Conservation (phyloP, 2,113 vertebrate genomes). For the Ploceus nigricollis region DNA sequence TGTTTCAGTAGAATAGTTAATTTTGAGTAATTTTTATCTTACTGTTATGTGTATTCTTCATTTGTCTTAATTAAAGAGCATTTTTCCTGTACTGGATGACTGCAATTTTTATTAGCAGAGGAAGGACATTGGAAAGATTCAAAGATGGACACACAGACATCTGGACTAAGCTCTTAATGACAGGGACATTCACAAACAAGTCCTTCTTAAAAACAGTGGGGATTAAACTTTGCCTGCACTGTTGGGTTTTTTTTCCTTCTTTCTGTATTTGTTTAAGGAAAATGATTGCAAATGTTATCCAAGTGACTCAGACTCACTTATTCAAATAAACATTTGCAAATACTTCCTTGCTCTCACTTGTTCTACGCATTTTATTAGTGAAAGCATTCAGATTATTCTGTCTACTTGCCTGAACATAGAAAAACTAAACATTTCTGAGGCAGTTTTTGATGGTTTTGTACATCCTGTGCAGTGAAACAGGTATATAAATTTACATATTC, state of each 20-base stretch:
- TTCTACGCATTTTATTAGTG: not conserved
- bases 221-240: not conserved
- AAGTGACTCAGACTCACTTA: not conserved
- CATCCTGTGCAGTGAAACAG: not conserved
- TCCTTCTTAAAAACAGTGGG: not conserved
- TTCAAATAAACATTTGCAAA: slow-evolving; percentile 1
- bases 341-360: not conserved
- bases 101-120: not conserved
- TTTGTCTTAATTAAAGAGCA: not conserved
- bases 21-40: not conserved
- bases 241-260: not conserved
- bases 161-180: not conserved
- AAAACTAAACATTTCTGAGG: not conserved
- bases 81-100: not conserved
- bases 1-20: not conserved
- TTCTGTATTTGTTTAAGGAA: not conserved
- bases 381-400: not conserved
- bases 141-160: not conserved
- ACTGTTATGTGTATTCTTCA: not conserved
- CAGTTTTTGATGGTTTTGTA: not conserved
- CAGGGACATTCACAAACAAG: not conserved
- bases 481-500: not conserved
- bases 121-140: not conserved
- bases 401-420: not conserved
- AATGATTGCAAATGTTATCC: not conserved